Conservation (phyloP, 92 coral and sea anemone genomes). For the Ricordea florida region DNA sequence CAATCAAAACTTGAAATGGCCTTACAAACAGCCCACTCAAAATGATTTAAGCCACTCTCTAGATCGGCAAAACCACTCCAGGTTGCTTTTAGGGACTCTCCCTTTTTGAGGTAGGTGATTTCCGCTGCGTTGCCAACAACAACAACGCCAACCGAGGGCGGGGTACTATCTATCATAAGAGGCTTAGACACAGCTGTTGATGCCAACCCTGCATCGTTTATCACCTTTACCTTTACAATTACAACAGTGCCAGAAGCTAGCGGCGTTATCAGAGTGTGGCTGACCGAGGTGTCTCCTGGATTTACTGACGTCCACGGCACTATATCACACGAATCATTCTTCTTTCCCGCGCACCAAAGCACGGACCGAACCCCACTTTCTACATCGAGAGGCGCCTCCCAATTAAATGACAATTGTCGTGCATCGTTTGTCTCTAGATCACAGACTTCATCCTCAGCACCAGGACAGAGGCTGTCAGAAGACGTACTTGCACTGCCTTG, state of each 20-base stretch:
- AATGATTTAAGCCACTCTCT: conserved; percentile 69
- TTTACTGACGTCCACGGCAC: conserved; percentile 35
- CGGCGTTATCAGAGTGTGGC: conserved; percentile 37
- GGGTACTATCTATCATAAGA: conserved; percentile 68
- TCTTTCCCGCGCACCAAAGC: conserved; percentile 69
- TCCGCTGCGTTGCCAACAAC: conserved; percentile 30
- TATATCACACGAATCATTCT: conserved; percentile 34
- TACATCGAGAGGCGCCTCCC: conserved; percentile 56
- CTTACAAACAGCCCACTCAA: conserved; percentile 79
- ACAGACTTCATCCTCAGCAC: no score
- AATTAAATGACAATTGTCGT: conserved; percentile 27
- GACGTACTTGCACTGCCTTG: no score
- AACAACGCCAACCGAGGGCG: conserved; percentile 73
- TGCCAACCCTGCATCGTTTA: conserved; percentile 73
- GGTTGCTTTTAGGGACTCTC: conserved; percentile 47
- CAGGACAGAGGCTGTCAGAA: no score
- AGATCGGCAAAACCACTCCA: conserved; percentile 69
- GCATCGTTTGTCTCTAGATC: not conserved
- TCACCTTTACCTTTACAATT: conserved; percentile 45
- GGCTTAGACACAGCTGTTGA: conserved; percentile 17
- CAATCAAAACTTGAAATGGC: conserved; percentile 32
- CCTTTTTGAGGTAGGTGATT: conserved; percentile 50
- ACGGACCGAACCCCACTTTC: conserved; percentile 67
- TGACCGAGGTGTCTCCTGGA: conserved; percentile 1
- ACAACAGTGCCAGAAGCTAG: conserved; percentile 66